Evolutionary conservation across 2,888 invertebrate genomes (phyloP).

Genomic region (Harmothoe impar): DNA sequence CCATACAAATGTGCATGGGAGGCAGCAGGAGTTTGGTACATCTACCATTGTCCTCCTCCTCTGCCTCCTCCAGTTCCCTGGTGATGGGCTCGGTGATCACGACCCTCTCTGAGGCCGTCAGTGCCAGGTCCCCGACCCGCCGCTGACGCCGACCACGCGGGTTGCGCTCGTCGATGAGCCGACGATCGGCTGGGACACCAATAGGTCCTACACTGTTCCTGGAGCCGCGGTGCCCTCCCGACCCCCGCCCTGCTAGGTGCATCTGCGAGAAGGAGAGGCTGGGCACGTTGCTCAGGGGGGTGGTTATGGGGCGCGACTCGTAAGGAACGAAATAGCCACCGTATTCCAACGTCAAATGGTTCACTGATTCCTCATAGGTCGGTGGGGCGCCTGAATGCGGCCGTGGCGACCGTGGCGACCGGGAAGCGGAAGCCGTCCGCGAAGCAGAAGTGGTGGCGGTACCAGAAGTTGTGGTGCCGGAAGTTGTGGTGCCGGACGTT

Average conservation of each 20-base stretch:
- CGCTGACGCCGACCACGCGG: neutral
- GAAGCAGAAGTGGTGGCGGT: neutral
- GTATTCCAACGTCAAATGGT: slow-evolving; percentile 53
- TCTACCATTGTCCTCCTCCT: neutral
- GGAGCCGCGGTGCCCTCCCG: neutral
- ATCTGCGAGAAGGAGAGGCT: slow-evolving; percentile 22
- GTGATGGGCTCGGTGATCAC: slow-evolving; percentile 4
- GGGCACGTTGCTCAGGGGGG: neutral
- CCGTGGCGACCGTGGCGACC: neutral
- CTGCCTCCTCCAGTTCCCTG: slow-evolving; percentile 20
- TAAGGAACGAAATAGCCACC: slow-evolving; percentile 53
- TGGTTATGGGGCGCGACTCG: slow-evolving; percentile 40
- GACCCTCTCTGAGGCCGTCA: slow-evolving; percentile 22
- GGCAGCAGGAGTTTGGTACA: slow-evolving; percentile 59
- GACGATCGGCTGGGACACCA: neutral
- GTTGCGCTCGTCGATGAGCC: neutral
- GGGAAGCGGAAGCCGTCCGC: neutral
- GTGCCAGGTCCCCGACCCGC: slow-evolving; percentile 31
- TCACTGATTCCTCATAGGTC: slow-evolving; percentile 48
- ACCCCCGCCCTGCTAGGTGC: neutral
- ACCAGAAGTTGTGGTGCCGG: neutral
- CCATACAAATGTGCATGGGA: slow-evolving; percentile 66
- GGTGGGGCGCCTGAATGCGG: slow-evolving; percentile 46
- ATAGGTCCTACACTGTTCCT: neutral
- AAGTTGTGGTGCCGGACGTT: neutral